Conservation (phyloP, 2,888 invertebrate species). For the Hirtodrosophila cameraria region DNA sequence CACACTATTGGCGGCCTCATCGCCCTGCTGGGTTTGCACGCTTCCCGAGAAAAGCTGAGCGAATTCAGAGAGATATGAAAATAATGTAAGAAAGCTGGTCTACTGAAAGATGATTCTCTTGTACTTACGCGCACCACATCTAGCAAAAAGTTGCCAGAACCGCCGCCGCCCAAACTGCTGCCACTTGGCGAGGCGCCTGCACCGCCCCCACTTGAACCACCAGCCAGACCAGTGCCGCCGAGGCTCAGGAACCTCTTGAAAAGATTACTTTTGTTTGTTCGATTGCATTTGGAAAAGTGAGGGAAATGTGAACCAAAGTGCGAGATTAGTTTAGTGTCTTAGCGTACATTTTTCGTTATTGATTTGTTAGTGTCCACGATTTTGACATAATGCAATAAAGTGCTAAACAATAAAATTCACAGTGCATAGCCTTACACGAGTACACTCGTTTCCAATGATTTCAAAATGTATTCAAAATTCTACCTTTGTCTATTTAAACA, state of each 20-base stretch:
- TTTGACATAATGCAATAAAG: background rate
- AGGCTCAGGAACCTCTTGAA: slow-evolving; percentile 83
- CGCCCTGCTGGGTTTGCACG: slow-evolving; percentile 87
- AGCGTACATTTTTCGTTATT: slow-evolving; percentile 18
- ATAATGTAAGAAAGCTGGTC: background rate
- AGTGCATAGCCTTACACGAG: no score
- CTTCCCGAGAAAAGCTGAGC: slow-evolving; percentile 92
- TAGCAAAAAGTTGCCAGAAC: slow-evolving; percentile 94
- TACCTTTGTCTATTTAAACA: no score
- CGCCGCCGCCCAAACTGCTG: slow-evolving; percentile 86
- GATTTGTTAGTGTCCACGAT: slow-evolving; percentile 19
- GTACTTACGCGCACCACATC: slow-evolving; percentile 93
- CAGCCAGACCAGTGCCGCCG: slow-evolving; percentile 84
- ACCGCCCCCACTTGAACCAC: slow-evolving; percentile 71
- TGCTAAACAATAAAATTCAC: no score
- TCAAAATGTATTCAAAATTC: no score
- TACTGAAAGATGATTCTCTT: background rate
- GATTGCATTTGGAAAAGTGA: slow-evolving; percentile 10
- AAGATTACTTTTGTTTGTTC: slow-evolving; percentile 73
- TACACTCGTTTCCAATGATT: no score
- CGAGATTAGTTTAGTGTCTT: slow-evolving; percentile 53
- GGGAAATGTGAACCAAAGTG: slow-evolving; percentile 38
- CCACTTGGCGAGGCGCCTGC: slow-evolving; percentile 84
- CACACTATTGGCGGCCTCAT: slow-evolving; percentile 85
- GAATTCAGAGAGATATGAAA: no score